Percentiles rank a stretch among this genome's conserved stretches.
phyloP scores from a whole-genome alignment of 2,113 vertebrate genomes.

The Ovis aries region ARS-UI_Ramb_v3.0 NC_056069.1:56756501-56757000 shows the following conservation, averaged over 20 bases:
- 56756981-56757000: background rate
- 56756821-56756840: background rate
- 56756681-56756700: background rate
- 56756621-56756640: background rate
- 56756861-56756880: background rate
- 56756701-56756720: fast-evolving
- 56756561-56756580: background rate
- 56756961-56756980: background rate
- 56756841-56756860: background rate
- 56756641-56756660: background rate
- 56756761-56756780: background rate
- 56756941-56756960: background rate
- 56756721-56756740: background rate
- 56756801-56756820: background rate
- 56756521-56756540: fast-evolving
- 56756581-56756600: background rate
- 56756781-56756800: background rate
- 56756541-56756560: fast-evolving
- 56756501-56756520: background rate
- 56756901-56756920: background rate
- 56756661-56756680: background rate
- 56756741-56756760: background rate
- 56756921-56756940: background rate
- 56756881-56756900: background rate
- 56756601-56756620: background rate